Evolutionary conservation across 2,797 vertebrate genomes (phyloP).

Genomic region (Intellagama lesueurii): DNA sequence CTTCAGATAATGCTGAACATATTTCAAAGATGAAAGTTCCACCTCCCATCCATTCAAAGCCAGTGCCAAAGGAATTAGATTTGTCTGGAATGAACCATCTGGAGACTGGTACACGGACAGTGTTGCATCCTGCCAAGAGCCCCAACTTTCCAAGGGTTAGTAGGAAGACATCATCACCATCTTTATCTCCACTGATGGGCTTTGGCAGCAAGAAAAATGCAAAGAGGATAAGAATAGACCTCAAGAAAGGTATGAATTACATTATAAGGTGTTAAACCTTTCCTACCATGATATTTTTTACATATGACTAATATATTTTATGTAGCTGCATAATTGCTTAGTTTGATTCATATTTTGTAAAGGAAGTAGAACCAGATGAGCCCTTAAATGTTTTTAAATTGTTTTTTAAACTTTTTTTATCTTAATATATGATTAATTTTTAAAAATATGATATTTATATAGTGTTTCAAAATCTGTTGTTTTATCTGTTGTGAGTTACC

Average conservation of each 20-base stretch:
- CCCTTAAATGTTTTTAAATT: neutral
- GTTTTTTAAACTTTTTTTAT: too few relatives aligned
- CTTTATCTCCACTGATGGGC: conserved; percentile 84
- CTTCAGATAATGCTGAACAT: conserved; percentile 75
- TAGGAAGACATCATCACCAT: conserved; percentile 82
- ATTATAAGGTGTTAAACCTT: neutral
- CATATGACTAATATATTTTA: neutral
- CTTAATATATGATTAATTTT: too few relatives aligned
- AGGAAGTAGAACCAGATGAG: neutral
- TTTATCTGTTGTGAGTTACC: too few relatives aligned
- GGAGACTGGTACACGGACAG: conserved; percentile 59
- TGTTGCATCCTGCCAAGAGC: conserved; percentile 69
- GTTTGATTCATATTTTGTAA: neutral
- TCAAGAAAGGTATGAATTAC: conserved; percentile 91
- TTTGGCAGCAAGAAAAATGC: conserved; percentile 87
- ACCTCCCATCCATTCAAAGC: conserved; percentile 84
- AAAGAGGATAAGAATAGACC: conserved; percentile 90
- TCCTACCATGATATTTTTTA: neutral
- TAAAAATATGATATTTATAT: too few relatives aligned
- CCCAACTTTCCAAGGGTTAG: conserved; percentile 73
- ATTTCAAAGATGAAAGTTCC: conserved; percentile 80
- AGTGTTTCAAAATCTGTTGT: too few relatives aligned
- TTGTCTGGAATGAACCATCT: conserved; percentile 60
- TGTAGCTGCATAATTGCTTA: neutral
- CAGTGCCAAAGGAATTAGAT: conserved; percentile 63